A percentile compares a stretch with the other conserved stretches of the same genome.
Conservation (phyloP, 2,888 invertebrate genomes). For the Trisateles emortualis region DNA sequence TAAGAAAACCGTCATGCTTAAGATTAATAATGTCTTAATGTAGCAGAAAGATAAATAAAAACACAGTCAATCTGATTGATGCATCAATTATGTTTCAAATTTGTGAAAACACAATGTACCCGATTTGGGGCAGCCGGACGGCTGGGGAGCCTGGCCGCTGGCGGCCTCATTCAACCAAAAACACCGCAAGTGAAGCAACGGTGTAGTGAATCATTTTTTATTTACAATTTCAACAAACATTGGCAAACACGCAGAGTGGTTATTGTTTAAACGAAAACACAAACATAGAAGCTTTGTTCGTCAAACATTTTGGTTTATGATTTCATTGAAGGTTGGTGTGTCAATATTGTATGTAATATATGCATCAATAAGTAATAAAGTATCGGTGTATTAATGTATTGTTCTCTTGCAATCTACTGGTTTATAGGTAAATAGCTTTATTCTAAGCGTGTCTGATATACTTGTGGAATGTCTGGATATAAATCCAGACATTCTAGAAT, state of each 20-base stretch:
- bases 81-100: too few species aligned
- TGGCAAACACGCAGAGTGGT: conserved; percentile 18
- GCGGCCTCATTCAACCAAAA: background rate
- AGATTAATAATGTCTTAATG: too few species aligned
- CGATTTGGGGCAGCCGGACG: conserved; percentile 2
- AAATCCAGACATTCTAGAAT: too few species aligned
- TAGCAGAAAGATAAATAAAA: too few species aligned
- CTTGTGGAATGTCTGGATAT: too few species aligned
- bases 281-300: conserved; percentile 25
- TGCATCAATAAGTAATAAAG: conserved; percentile 3
- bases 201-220: conserved; percentile 32
- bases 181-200: background rate
- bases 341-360: background rate
- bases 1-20: too few species aligned
- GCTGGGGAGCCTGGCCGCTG: too few species aligned
- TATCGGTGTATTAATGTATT: background rate
- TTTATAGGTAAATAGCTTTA: background rate
- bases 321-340: conserved; percentile 4
- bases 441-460: too few species aligned
- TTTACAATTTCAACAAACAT: conserved; percentile 17
- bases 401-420: background rate
- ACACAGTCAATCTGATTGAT: too few species aligned
- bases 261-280: conserved; percentile 27
- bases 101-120: background rate
- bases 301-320: conserved; percentile 36